Conservation (phyloP, 2,888 invertebrate species). For the Drosophila macrospina region DNA sequence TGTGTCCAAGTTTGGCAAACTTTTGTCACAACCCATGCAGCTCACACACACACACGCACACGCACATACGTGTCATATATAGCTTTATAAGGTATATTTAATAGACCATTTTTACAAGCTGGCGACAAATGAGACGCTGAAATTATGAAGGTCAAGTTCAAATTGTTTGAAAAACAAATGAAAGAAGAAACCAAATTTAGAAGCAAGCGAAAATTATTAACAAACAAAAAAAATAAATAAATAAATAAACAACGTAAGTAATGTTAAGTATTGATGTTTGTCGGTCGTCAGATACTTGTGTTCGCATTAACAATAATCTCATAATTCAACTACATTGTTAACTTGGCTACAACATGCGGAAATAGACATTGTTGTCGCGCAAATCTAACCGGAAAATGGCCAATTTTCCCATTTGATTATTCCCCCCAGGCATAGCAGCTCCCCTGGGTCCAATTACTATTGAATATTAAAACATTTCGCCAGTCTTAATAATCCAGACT, state of each 20-base stretch:
- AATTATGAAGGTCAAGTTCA: constrained; percentile 75
- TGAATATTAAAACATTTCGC: constrained; percentile 3
- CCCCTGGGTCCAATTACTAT: constrained; percentile 16
- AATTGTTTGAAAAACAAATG: constrained; percentile 58
- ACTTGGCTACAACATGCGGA: constrained; percentile 8
- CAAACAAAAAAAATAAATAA: neutral
- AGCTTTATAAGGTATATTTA: constrained; percentile 73
- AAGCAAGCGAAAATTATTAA: constrained; percentile 13
- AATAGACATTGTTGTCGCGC: constrained; percentile 8
- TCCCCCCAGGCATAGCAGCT: neutral
- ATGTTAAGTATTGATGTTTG: constrained; percentile 6
- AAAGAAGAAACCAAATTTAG: constrained; percentile 1
- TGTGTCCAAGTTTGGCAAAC: constrained; percentile 58
- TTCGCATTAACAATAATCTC: neutral
- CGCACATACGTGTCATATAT: constrained; percentile 34
- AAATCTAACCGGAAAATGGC: constrained; percentile 8
- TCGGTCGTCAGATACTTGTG: neutral
- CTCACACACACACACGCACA: neutral
- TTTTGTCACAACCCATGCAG: constrained; percentile 65
- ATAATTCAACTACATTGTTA: constrained; percentile 6
- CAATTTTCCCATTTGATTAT: neutral
- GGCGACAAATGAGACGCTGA: constrained; percentile 75
- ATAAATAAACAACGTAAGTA: neutral
- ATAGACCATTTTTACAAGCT: constrained; percentile 78
- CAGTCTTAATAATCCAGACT: constrained; percentile 12